Evolutionary conservation across 2,888 invertebrate genomes (phyloP), one percentile per base, ranked within the genome.

Genomic region (Danaus chrysippus): DNA sequence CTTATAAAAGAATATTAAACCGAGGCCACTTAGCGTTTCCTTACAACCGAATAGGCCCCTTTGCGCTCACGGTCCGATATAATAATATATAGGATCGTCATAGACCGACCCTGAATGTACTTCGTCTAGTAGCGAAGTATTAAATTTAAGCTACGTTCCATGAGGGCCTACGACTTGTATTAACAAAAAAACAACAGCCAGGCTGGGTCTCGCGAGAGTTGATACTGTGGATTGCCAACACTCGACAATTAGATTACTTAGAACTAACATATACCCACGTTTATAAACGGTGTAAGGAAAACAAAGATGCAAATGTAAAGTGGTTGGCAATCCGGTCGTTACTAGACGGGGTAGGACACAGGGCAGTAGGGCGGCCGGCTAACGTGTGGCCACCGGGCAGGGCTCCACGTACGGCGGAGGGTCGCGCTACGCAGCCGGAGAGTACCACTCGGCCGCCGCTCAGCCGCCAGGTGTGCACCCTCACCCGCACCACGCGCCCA

Each of bases 401-500:
- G 90, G 90, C 78, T 91, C 92, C 68, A 82, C 92, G 83, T 92
- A 92, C 85, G 91, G 88, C 80, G 86, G 84, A 79, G 89, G 82
- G 72, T 83, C 88, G 77, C 87, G 91, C 59, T 85, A 85, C 77
- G 81, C 81, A 74, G 83, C 78, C 73, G 87, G 79, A 76, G 87
- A 89, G 80, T 90, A 89, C 87, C 87, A 86, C 83, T 84, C 76
- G 73, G 70, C 84, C 75, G 83, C 86, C 75, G 81, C 84, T 72
- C 87, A 83, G 82, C 89, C 84, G 73, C 87, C 88, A 90, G 89
- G 89, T 90, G 88, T 86, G 86, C 91, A 88, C 79, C 73, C 82
- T 69, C 87, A 84, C 69, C 89, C 91, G 87, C 91, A 91, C 75
- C 91, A 91, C 88, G 90, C 91, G 83, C 91, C 89, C 84, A 91